Evolutionary conservation across 2,113 vertebrate genomes (phyloP).

Genomic region (Neodon shergylaensis): DNA sequence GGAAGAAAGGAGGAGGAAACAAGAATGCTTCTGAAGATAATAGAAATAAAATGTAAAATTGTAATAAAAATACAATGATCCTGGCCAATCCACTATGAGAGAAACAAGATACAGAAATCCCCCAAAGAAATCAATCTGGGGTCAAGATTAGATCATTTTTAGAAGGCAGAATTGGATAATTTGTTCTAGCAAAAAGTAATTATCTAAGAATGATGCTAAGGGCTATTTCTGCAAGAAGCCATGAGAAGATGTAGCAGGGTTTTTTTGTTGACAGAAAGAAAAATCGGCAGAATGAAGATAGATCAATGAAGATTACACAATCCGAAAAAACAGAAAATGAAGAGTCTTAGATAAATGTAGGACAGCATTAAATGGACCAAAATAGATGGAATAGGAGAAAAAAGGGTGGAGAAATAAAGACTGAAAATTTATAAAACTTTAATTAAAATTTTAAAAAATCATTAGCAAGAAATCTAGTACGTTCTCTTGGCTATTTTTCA

Average conservation of each 20-base stretch:
- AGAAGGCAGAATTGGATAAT: neutral
- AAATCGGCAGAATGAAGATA: constrained; percentile 19
- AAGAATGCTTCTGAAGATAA: neutral
- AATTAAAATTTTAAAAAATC: neutral
- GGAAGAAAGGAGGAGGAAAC: no score
- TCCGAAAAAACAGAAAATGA: neutral
- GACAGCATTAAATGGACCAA: neutral
- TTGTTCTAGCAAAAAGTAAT: neutral
- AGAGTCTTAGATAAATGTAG: neutral
- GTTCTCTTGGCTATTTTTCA: neutral
- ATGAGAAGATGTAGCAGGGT: neutral
- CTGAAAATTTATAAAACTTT: neutral
- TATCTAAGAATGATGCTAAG: neutral
- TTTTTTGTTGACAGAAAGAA: constrained; percentile 37
- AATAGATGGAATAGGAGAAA: neutral
- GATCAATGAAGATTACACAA: neutral
- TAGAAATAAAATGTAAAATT: neutral
- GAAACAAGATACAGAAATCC: neutral
- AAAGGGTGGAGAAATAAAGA: neutral
- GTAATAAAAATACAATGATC: neutral
- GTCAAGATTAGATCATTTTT: neutral
- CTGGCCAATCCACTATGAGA: neutral
- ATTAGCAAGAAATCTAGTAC: neutral
- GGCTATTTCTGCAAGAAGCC: neutral
- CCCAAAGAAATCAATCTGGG: neutral